Base-by-base conservation (phyloP, 2,797 vertebrate species). In the Miichthys miiuy region DNA sequence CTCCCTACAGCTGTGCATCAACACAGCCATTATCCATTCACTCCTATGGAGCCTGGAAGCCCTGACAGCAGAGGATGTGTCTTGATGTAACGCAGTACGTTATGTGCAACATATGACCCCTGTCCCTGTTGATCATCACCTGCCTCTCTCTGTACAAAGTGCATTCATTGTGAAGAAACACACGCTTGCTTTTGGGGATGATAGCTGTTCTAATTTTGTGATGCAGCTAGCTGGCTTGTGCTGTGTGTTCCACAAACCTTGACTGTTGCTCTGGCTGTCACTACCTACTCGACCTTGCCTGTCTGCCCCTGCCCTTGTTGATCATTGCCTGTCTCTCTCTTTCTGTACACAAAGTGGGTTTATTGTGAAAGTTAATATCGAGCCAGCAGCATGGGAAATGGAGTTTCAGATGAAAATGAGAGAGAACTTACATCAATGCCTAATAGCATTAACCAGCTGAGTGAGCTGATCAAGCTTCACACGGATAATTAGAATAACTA, bases 11-110 rank as follows among this genome's bases (percentile, higher is more conserved):
- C 51, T 27, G 58, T 41, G 56, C 70, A 60, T 60, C 60, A 70
- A 46, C 80, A 66, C 64, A 46, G 10, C 67, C 57, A 34, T 57
- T 58, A 58, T 71, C 70, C 50, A 57, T 44, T 47, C 62, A 18
- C 46, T 61, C 11, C 12, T 14, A 44, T 17, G 27, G 68, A 64
- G 62, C 34, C 44, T 17, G 14, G 18, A n/a, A 42, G 61, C 57
- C 57, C 46, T 75, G 71, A 47, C 72, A 65, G 38, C 46, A n/a
- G 54, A 55, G 12, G 30, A 57, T 6, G 48, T 55, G 67, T 55
- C 18, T 57, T 51, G 2, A 21, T 2, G 5, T 27, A 23, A 58
- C 58, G 41, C 68, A 27, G 25, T 25, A 23, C 0, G 4, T 63
- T 75, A 23, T 41, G 20, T 38, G 34, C 34, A 38, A 38, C 34